Conservation (phyloP, 2,113 vertebrate genomes). For the Anarhynchus alexandrinus region DNA sequence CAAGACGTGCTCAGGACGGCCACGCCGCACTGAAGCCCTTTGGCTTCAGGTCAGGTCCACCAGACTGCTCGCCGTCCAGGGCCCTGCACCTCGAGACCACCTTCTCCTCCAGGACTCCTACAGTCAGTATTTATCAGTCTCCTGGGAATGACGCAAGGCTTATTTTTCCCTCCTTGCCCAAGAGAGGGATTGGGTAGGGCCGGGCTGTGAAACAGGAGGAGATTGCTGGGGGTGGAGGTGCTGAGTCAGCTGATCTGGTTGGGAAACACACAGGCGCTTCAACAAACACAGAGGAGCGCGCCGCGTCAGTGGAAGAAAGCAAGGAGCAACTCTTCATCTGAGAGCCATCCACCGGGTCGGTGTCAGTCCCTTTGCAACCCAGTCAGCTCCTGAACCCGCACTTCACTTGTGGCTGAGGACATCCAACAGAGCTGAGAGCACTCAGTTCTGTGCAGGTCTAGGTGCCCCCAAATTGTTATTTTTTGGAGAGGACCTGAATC, state of each 20-base stretch:
- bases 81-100: neutral
- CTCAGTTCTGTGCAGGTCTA: neutral
- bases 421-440: neutral
- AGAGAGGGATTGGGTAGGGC: neutral
- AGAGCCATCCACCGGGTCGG: neutral
- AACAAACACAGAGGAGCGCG: neutral
- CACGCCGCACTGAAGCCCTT: fast-evolving
- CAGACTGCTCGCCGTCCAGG: neutral
- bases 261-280: neutral
- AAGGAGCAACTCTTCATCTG: neutral
- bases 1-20: neutral
- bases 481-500: neutral
- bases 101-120: neutral
- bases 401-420: neutral
- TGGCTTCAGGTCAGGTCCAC: neutral
- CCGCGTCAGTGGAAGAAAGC: neutral
- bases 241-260: neutral
- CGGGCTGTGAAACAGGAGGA: neutral
- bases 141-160: neutral
- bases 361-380: neutral
- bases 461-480: neutral
- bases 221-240: neutral
- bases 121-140: neutral
- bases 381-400: neutral
- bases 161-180: slow-evolving; percentile 21